These are phyloP conservation scores for Cephalopterus ornatus DNA, from an alignment of 2,113 vertebrate genomes.

Conservation along the genomic window DNA sequence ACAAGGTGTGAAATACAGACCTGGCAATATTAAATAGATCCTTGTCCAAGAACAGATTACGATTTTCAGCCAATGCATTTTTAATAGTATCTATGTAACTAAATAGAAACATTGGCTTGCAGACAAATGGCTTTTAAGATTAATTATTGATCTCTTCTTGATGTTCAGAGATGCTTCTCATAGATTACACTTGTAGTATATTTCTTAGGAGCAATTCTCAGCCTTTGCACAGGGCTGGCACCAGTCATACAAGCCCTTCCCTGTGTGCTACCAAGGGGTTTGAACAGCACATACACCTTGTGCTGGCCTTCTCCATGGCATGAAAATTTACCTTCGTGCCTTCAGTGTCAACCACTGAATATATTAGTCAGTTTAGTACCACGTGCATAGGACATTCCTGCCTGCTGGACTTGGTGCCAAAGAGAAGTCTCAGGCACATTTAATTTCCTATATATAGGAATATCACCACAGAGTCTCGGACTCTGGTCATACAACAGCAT, in stretches of 20 bases:
- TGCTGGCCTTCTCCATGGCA: not conserved
- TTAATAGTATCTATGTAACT: not conserved
- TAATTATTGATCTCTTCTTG: not conserved
- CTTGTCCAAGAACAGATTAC: not conserved
- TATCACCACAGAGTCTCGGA: not conserved
- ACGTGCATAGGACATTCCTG: not conserved
- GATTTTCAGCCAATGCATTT: not conserved
- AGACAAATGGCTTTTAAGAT: conserved; percentile 5
- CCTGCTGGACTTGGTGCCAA: not conserved
- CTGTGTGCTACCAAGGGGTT: not conserved
- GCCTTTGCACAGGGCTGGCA: not conserved
- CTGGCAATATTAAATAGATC: not conserved
- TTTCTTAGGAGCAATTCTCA: not conserved
- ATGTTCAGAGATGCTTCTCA: not conserved
- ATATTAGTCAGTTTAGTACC: not conserved
- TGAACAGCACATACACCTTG: not conserved
- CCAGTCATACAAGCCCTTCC: not conserved
- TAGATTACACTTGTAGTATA: not conserved
- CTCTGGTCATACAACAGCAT: not conserved
- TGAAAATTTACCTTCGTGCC: not conserved
- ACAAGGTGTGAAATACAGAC: not conserved
- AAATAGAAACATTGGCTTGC: not conserved
- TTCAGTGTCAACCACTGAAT: not conserved
- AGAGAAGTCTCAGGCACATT: not conserved
- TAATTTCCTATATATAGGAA: not conserved